phyloP scores from a whole-genome alignment of 2,797 vertebrate genomes.

The Bufotes viridis region DNA sequence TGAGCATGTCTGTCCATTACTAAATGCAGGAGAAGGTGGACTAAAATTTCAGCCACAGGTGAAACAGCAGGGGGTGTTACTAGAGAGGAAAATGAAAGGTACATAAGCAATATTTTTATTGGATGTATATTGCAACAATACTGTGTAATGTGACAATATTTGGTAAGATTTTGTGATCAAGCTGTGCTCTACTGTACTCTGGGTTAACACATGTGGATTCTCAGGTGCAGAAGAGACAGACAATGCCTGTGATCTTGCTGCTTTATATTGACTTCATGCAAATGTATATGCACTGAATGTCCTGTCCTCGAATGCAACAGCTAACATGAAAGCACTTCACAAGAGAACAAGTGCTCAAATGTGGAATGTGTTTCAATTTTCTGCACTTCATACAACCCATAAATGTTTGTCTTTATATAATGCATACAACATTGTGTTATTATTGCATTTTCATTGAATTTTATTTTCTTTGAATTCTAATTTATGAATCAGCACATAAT shows the following conservation, averaged over 20 bases:
- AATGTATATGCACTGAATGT: constrained; percentile 40
- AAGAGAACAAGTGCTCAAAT: neutral
- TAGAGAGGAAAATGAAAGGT: too few species aligned
- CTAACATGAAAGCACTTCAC: neutral
- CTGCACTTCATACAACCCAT: neutral
- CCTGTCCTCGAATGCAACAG: constrained; percentile 18
- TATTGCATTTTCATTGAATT: too few species aligned
- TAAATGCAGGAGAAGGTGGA: too few species aligned
- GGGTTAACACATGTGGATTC: constrained; percentile 32
- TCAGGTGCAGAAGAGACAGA: neutral
- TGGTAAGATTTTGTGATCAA: constrained; percentile 2
- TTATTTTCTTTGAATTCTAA: too few species aligned
- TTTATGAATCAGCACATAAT: too few species aligned
- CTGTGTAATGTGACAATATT: neutral
- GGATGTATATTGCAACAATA: too few species aligned
- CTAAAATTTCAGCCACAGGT: too few species aligned
- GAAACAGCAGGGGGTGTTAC: too few species aligned
- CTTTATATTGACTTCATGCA: constrained; percentile 50
- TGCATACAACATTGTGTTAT: too few species aligned
- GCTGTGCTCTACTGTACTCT: neutral
- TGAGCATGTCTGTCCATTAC: too few species aligned
- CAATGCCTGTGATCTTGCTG: constrained; percentile 30
- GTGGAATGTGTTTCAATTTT: neutral
- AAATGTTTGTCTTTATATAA: neutral
- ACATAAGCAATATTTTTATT: too few species aligned